Conservation (phyloP, 2,113 vertebrate genomes). For the Sakesphorus luctuosus region DNA sequence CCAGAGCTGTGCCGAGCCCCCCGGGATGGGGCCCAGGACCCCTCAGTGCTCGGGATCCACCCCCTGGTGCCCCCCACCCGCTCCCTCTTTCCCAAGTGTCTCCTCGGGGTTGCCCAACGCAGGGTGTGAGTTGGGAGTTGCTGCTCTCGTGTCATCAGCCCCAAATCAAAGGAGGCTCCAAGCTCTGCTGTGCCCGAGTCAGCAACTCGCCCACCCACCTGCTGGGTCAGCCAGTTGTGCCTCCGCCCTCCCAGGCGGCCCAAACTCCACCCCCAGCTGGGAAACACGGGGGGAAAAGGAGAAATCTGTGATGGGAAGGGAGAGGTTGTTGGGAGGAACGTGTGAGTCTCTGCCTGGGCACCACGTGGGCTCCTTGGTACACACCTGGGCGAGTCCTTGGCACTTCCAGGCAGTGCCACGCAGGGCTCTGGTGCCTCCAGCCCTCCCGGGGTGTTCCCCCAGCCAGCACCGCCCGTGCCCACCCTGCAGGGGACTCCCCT, state of each 20-base stretch:
- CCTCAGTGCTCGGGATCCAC: no score
- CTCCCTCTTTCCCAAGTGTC: neutral
- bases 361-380: fast-evolving
- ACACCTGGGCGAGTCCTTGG: fast-evolving
- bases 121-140: neutral
- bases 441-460: neutral
- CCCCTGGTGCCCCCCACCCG: neutral
- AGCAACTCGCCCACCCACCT: neutral
- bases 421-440: neutral
- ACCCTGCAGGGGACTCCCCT: fast-evolving
- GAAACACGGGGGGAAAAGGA: fast-evolving
- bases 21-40: no score
- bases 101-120: neutral
- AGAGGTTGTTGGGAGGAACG: neutral
- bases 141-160: neutral
- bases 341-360: neutral
- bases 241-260: neutral
- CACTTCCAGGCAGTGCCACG: fast-evolving
- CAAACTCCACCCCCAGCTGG: fast-evolving
- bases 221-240: neutral
- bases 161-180: neutral
- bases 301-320: fast-evolving
- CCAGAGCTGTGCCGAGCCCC: neutral
- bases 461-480: neutral
- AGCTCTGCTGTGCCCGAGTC: neutral